Base-by-base conservation (phyloP, 2,797 vertebrate genomes). In the Synaphobranchus kaupii region DNA sequence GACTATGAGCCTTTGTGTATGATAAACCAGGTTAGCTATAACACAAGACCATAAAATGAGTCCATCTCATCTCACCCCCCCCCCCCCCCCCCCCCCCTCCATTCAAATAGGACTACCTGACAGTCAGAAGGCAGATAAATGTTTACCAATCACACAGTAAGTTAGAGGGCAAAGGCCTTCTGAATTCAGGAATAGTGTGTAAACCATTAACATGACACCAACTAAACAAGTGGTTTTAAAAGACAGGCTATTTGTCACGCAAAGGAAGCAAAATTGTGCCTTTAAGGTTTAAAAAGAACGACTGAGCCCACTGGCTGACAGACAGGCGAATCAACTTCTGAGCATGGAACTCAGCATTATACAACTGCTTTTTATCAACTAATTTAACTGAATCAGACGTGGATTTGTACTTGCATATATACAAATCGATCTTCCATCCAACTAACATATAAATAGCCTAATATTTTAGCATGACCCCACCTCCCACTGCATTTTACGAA, bases 201-300 rank as follows among this genome's bases (percentile, higher is more conserved):
- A 85, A 68, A 66, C 56, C 60, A 85, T 85, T 85, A 85, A 56
- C 82, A 28, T 20, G 56, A 60, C 58, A 66, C 54, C 2, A 47
- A 3, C 22, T 12, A 63, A 66, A 63, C 63, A 47, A 66, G 13
- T 8, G 4, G 5, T 44, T 78, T 44, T 17, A 44, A 47, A 78
- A 78, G 17, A 78, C 73, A 76, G 15, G n/a, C 47, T n/a, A 15
- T 28, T 3, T 8, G 17, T 25, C 31, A 60, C 10, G 54, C 56
- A 25, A 39, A 52, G 81, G 28, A 28, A 50, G 47, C 31, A 1
- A 39, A 47, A 78, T 44, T 22, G 17, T 47, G 15, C 73, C 73
- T 47, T 44, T 47, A 7, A 47, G 44, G 34, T 44, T 44, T 48
- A 68, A 68, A 81, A 34, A 34, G 71, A 76, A 22, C 3, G 2